phyloP scores from a whole-genome alignment of 1,140 invertebrate genomes.

The Ridgeia piscesae region DNA sequence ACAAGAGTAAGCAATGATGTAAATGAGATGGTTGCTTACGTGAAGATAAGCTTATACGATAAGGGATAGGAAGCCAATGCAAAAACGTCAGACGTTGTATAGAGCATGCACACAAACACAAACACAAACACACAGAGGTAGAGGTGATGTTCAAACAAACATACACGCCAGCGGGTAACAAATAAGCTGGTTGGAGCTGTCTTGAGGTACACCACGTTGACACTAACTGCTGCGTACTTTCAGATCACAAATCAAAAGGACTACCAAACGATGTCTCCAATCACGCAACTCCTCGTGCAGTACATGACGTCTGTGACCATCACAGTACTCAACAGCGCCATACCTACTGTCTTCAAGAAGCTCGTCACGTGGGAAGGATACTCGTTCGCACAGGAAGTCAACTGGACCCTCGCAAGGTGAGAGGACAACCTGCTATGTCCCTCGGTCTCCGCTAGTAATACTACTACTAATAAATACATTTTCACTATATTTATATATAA shows the following conservation, averaged over 20 bases:
- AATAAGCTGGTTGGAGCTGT: too few relatives aligned
- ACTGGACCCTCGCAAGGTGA: constrained; percentile 67
- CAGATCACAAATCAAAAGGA: constrained; percentile 38
- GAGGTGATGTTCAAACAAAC: too few relatives aligned
- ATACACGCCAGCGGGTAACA: too few relatives aligned
- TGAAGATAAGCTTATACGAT: neutral
- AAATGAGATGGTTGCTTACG: too few relatives aligned
- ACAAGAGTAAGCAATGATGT: too few relatives aligned
- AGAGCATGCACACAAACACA: neutral
- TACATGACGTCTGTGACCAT: constrained; percentile 77
- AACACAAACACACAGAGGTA: too few relatives aligned
- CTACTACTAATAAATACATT: too few relatives aligned
- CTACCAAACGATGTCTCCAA: constrained; percentile 25
- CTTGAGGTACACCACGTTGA: neutral
- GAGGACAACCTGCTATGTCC: neutral
- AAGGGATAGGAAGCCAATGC: too few relatives aligned
- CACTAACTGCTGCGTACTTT: neutral
- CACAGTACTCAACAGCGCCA: constrained; percentile 71
- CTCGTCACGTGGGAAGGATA: constrained; percentile 75
- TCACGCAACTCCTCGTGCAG: constrained; percentile 63
- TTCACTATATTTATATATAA: too few relatives aligned
- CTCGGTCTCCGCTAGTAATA: too few relatives aligned
- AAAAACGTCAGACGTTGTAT: neutral
- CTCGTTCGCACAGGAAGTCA: constrained; percentile 68
- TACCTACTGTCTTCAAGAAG: constrained; percentile 62